These are phyloP conservation scores for Hystrix cristata DNA, from an alignment of 2,113 vertebrate species.

Conservation along the genomic window DNA sequence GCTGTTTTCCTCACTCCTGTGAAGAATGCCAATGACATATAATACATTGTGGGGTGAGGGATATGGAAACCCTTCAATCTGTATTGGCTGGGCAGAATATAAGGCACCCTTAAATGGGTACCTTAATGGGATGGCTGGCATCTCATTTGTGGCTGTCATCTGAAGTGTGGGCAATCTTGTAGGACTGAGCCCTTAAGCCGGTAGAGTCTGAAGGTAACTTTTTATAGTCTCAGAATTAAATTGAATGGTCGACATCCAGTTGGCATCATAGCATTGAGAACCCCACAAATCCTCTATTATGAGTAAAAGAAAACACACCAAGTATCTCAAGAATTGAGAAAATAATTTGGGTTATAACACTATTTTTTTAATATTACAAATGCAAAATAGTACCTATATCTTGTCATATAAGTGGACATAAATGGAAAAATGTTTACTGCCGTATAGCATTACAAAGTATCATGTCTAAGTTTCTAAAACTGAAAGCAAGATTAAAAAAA, in stretches of 20 bases:
- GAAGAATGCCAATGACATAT: background rate
- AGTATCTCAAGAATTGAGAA: constrained; percentile 65
- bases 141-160: background rate
- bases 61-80: background rate
- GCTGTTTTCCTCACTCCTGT: background rate
- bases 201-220: background rate
- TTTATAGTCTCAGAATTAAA: background rate
- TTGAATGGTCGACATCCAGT: background rate
- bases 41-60: rapidly evolving
- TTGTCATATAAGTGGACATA: background rate
- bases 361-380: constrained; percentile 32
- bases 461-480: background rate
- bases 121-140: no score
- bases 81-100: background rate
- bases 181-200: background rate
- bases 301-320: constrained; percentile 71
- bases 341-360: constrained; percentile 52
- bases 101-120: no score
- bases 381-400: background rate
- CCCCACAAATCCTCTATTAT: constrained; percentile 49
- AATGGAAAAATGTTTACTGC: background rate
- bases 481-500: background rate
- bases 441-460: background rate
- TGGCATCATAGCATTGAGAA: background rate
- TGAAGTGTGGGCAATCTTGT: background rate